Evolutionary conservation across 2,113 vertebrate genomes (phyloP).

Genomic region (Monarcha castaneiventris): DNA sequence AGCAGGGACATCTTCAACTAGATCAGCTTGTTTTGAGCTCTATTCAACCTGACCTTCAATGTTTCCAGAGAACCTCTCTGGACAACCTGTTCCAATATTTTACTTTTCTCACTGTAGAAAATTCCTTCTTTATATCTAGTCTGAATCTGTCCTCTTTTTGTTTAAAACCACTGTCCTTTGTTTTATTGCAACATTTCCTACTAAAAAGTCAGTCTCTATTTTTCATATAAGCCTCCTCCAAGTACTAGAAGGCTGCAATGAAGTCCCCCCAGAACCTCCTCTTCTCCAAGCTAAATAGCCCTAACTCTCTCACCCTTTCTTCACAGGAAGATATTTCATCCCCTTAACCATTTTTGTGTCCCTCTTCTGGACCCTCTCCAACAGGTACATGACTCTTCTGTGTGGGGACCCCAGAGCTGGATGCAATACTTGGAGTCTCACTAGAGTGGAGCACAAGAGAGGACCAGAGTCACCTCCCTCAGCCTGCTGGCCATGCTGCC

Average conservation of each 20-base stretch:
- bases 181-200: not conserved
- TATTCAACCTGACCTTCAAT: not conserved
- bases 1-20: not conserved
- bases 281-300: not conserved
- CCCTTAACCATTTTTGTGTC: not conserved
- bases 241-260: not conserved
- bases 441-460: not conserved
- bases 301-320: not conserved
- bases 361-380: not conserved
- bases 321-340: not conserved
- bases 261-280: not conserved
- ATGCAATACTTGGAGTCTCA: not conserved
- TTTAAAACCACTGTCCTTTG: not conserved
- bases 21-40: not conserved
- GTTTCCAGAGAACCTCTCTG: not conserved
- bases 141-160: not conserved
- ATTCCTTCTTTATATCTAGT: not conserved
- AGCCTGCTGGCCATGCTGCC: rapidly evolving
- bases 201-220: not conserved
- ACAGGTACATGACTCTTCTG: not conserved
- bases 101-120: not conserved
- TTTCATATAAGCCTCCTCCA: not conserved
- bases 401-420: not conserved
- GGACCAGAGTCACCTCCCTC: not conserved
- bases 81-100: not conserved